Base-by-base conservation (phyloP, 30 jellyfish, hydroid and myxozoan genomes). In the Cassiopea xamachana region DNA sequence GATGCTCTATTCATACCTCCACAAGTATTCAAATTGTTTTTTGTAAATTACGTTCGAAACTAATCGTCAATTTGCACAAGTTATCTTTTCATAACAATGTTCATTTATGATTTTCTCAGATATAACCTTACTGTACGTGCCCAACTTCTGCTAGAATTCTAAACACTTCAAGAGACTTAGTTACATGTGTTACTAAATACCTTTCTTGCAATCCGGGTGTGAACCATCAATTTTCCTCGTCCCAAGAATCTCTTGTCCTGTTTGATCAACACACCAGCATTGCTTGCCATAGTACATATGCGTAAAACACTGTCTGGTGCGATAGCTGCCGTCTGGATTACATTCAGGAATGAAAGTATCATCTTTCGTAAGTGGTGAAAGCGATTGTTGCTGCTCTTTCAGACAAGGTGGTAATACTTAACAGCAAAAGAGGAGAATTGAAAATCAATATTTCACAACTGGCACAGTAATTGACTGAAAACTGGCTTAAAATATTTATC, bases 231-330 rank as follows among this genome's bases (percentile, higher is more conserved):
- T 92, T 82, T 95, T 92, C 80, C 99, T 88, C 1, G 99, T 96
- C 7, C 99, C 99, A 58, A 96, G 97, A 74, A 96, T 88, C 88
- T 96, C 99, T 73, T 90, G 98, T 1, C 99, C 99, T 77, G 74
- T 82, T 77, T 92, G 94, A 69, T 96, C 99, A 2, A 96, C 99
- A 69, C 99, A 96, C 99, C 99, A 96, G 83, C 99, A 96, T 68
- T 96, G 99, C 48, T 96, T 96, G 10, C 99, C 99, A 75, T 96
- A 96, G 71, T 86, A 92, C 91, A 96, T 75, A 64, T 96, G 99
- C 13, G 98, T 91, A 68, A 96, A 96, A 69, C 99, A 96, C 73
- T 96, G 99, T 50, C 99, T 86, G 81, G 92, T 85, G 70, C 96
- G 96, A 78, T 91, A 96, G 15, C 98, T 67, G 48, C 99, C 99